Conservation (phyloP, 2,113 vertebrate species). For the Amazona vittata region DNA sequence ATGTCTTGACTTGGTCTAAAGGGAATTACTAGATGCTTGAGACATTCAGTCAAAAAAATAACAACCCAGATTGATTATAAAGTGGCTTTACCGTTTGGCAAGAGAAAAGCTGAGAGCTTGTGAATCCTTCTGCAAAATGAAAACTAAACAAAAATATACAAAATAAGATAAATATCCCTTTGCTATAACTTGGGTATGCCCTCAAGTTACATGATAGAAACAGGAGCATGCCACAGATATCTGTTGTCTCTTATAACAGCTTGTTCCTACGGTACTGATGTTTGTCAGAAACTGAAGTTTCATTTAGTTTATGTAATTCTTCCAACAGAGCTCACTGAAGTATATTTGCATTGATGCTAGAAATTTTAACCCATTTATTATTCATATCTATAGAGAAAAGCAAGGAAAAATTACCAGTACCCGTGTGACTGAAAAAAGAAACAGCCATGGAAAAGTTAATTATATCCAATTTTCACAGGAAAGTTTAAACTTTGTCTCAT, state of each 20-base stretch:
- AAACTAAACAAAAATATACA: not conserved
- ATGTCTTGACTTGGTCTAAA: conserved; percentile 7
- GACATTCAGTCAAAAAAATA: not conserved
- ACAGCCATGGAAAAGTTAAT: not conserved
- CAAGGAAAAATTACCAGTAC: not conserved
- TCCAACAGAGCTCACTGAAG: not conserved
- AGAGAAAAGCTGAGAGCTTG: not conserved
- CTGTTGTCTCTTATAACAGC: not conserved
- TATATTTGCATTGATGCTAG: not conserved
- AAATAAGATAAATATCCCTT: not conserved
- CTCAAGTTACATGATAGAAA: not conserved
- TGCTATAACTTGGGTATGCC: not conserved
- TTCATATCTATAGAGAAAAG: not conserved
- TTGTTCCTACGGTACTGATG: not conserved
- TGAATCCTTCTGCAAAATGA: not conserved
- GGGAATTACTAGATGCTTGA: conserved; percentile 27
- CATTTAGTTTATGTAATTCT: not conserved
- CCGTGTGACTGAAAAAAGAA: not conserved
- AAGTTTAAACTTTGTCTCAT: not conserved
- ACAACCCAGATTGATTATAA: not conserved
- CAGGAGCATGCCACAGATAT: not conserved
- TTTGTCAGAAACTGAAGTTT: not conserved
- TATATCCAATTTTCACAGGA: not conserved
- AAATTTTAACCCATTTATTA: not conserved
- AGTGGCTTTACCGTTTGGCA: not conserved